Conservation (phyloP, 2,888 invertebrate species). For the Drosophila fungiperda region DNA sequence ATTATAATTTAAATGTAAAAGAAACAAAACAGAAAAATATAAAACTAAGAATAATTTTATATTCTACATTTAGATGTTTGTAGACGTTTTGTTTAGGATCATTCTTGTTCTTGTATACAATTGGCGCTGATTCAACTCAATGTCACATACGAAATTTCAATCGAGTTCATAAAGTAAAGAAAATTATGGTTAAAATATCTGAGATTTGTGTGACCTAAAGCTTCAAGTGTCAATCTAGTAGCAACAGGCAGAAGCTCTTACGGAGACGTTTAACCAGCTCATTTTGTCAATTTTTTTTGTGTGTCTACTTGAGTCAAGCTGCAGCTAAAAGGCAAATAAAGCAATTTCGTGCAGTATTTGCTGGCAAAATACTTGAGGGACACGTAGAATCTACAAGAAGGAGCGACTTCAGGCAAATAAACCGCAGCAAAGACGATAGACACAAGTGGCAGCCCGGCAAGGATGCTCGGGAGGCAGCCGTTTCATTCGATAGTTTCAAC, state of each 20-base stretch:
- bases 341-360: constrained; percentile 68
- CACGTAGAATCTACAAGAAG: constrained; percentile 14
- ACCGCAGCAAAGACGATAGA: constrained; percentile 44
- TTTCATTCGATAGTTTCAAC: constrained; percentile 27
- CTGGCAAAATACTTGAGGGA: constrained; percentile 40
- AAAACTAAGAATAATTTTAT: not conserved
- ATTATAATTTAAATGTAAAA: not conserved
- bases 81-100: not conserved
- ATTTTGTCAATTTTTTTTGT: constrained; percentile 21
- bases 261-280: constrained; percentile 38
- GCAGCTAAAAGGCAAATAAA: constrained; percentile 54
- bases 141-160: not conserved
- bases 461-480: constrained; percentile 30
- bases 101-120: not conserved
- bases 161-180: too few species aligned
- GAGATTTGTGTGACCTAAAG: constrained; percentile 12
- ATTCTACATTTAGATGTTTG: not conserved
- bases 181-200: too few species aligned
- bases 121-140: too few species aligned
- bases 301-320: constrained; percentile 37
- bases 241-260: not conserved
- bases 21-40: not conserved
- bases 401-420: constrained; percentile 58
- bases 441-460: constrained; percentile 33
- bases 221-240: constrained; percentile 13